phyloP scores from a whole-genome alignment of 1,140 invertebrate genomes.

The Anastrepha obliqua region DNA sequence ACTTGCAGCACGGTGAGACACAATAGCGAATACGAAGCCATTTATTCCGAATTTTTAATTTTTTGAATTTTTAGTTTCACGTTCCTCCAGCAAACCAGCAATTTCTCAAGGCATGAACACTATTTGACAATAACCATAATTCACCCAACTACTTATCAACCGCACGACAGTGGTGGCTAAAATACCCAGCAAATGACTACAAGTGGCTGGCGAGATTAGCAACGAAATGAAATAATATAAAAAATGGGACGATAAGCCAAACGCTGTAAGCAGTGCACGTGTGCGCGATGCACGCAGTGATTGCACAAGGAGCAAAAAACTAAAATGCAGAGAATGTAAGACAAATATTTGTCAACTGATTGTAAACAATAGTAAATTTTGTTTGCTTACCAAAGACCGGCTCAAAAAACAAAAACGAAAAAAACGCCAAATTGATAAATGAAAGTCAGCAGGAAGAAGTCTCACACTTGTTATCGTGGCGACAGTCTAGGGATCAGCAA shows the following conservation, averaged over 20 bases:
- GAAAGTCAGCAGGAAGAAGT: background rate
- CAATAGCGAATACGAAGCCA: too few relatives aligned
- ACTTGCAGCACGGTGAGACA: too few relatives aligned
- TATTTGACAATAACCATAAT: background rate
- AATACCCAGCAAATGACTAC: background rate
- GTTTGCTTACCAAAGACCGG: background rate
- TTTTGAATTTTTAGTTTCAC: too few relatives aligned
- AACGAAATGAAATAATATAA: background rate
- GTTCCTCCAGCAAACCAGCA: too few relatives aligned
- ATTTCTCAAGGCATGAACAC: too few relatives aligned
- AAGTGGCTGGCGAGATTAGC: background rate
- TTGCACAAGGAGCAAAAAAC: conserved; percentile 15
- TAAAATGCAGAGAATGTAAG: background rate
- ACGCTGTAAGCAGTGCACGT: background rate
- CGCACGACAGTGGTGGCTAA: conserved; percentile 11
- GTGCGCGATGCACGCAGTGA: background rate
- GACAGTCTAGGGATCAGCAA: conserved; percentile 38
- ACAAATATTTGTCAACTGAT: conserved; percentile 35
- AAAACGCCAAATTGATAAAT: background rate
- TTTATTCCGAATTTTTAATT: too few relatives aligned
- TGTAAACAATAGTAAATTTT: conserved; percentile 44
- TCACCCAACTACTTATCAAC: conserved; percentile 27
- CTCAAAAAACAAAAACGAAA: background rate
- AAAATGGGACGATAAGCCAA: background rate
- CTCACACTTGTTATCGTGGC: conserved; percentile 39